Base-by-base conservation (phyloP, 2,113 vertebrate genomes). In the Ciconia maguari region DNA sequence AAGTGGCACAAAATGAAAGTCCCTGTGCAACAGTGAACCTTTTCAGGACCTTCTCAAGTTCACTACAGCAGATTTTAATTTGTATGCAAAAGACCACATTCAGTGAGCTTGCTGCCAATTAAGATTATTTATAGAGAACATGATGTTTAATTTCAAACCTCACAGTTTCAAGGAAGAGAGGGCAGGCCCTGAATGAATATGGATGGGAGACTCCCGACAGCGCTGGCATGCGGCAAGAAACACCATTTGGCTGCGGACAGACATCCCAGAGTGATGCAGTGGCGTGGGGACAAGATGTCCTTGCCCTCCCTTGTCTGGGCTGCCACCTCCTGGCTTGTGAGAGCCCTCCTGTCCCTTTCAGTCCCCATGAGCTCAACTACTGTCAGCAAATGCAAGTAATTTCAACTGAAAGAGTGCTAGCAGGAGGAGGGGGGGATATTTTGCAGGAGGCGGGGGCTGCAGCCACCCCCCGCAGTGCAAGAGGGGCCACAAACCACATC, bases 61-160 rank as follows among this genome's bases (percentile, higher is more conserved):
- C 19, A 7, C 24, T 48, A 76, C 34, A 46, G 52, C 13, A 83
- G 41, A 32, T 41, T 93, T 95, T 95, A 84, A 96, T 95, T 87
- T 65, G 71, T 26, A 54, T 54, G 93, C 80, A 55, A 83, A 92
- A 77, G 70, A 65, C 27, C 55, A 51, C 10, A 1, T 83, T 80
- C 70, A 30, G 4, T 16, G 62, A 91, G 41, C 70, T 93, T 80
- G 82, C 61, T 77, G 82, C 87, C 92, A 91, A 83, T 89, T 95
- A 95, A 52, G 48, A 84, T 82, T 76, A 93, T 89, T 95, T 95
- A 87, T 72, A 64, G 71, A 76, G 52, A 91, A 89, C 70, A 62
- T 5, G 34, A 84, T 66, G 54, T 72, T 91, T 88, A 64, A 91
- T 85, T 94, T 94, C 52, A 93, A 79, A 95, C 30, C 29, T 80